phyloP scores from a whole-genome alignment of 2,888 invertebrate genomes.

The Ichneumoninae sp. region DNA sequence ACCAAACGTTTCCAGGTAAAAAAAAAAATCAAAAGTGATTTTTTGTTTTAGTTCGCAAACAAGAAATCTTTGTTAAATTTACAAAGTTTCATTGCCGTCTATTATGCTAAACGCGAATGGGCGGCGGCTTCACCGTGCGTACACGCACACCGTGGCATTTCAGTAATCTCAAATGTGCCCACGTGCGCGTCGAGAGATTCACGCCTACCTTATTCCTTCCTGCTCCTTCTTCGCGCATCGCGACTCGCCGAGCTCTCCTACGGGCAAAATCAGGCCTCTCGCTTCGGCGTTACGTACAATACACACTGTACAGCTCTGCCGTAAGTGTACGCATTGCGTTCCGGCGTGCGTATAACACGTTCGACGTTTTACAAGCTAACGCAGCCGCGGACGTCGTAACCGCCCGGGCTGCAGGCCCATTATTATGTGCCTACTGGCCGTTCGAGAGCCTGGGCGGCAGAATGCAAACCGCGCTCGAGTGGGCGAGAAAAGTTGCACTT shows the following conservation, averaged over 20 bases:
- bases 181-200: slow-evolving; percentile 57
- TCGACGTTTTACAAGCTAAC: slow-evolving; percentile 38
- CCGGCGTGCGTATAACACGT: slow-evolving; percentile 48
- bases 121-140: slow-evolving; percentile 23
- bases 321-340: slow-evolving; percentile 35
- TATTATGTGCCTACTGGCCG: slow-evolving; percentile 45
- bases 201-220: slow-evolving; percentile 61
- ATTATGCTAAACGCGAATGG: slow-evolving; percentile 29
- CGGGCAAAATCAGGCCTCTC: background rate
- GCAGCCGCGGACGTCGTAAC: slow-evolving; percentile 52
- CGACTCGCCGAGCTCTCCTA: background rate
- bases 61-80: too few species aligned
- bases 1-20: too few species aligned
- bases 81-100: background rate
- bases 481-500: slow-evolving; percentile 66
- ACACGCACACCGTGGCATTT: slow-evolving; percentile 51
- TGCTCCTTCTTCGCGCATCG: slow-evolving; percentile 24
- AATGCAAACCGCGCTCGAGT: slow-evolving; percentile 61
- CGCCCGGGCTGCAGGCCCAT: slow-evolving; percentile 49
- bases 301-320: background rate
- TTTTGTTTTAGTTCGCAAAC: too few species aligned
- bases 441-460: slow-evolving; percentile 47
- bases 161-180: slow-evolving; percentile 55
- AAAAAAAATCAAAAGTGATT: too few species aligned
- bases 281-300: too few species aligned